These are phyloP conservation scores for Puffinus mauretanicus DNA, from an alignment of 2,113 vertebrate genomes.

Conservation along the genomic window DNA sequence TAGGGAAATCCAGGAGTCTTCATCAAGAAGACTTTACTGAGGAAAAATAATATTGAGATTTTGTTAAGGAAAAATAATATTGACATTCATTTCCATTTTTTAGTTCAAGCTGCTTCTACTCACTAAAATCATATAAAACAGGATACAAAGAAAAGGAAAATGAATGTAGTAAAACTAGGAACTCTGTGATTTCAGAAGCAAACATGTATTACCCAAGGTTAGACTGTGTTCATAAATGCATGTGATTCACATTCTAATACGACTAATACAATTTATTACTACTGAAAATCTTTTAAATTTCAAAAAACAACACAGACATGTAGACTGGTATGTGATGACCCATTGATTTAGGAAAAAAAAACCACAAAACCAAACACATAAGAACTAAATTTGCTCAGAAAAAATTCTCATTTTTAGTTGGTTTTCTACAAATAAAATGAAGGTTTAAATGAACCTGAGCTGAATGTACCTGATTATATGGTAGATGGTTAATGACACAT, in stretches of 20 bases:
- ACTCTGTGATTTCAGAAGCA: not conserved
- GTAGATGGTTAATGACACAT: too few species aligned
- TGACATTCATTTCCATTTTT: not conserved
- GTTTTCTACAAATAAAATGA: not conserved
- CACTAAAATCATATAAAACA: not conserved
- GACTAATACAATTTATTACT: not conserved
- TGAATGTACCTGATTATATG: not conserved
- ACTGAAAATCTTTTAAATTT: not conserved
- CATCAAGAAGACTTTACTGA: not conserved
- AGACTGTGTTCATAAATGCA: not conserved
- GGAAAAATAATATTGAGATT: not conserved
- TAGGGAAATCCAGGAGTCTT: not conserved
- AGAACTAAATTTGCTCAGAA: not conserved
- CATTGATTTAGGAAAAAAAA: not conserved
- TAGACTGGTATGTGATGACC: not conserved
- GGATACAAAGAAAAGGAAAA: not conserved
- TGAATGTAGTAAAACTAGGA: not conserved
- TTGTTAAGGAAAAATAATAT: not conserved
- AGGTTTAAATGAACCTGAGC: not conserved
- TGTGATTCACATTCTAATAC: not conserved
- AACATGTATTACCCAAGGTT: not conserved
- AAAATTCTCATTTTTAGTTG: not conserved
- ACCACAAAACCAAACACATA: not conserved
- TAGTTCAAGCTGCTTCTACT: not conserved
- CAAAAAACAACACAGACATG: not conserved